Conservation (phyloP, 1,140 invertebrate genomes). For the Drosophila prosaltans region DNA sequence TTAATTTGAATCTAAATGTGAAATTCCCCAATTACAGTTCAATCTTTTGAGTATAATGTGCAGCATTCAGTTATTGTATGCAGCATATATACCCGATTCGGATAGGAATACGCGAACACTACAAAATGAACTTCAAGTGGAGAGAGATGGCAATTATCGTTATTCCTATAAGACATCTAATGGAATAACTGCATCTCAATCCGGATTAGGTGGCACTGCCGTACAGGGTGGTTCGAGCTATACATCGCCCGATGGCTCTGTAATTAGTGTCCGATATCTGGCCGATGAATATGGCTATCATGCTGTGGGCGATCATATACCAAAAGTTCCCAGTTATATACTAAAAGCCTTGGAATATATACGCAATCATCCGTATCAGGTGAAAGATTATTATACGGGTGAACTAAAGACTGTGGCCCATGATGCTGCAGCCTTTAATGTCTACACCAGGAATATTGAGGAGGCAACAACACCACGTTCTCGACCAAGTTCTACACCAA, state of each 20-base stretch:
- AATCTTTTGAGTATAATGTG: constrained; percentile 34
- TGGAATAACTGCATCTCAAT: constrained; percentile 85
- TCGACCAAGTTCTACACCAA: constrained; percentile 54
- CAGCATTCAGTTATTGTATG: constrained; percentile 35
- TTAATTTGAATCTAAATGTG: constrained; percentile 6
- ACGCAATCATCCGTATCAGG: constrained; percentile 82
- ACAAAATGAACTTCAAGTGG: constrained; percentile 66
- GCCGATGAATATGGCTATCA: constrained; percentile 86
- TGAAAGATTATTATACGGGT: constrained; percentile 70
- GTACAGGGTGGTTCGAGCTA: constrained; percentile 67
- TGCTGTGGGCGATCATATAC: constrained; percentile 84
- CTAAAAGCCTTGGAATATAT: constrained; percentile 84
- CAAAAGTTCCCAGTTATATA: constrained; percentile 80
- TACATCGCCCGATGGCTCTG: constrained; percentile 82
- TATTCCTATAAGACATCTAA: constrained; percentile 86
- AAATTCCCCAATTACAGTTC: constrained; percentile 33
- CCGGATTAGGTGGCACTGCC: constrained; percentile 78
- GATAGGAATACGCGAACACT: constrained; percentile 63
- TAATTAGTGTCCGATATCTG: constrained; percentile 84
- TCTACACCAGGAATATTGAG: constrained; percentile 58
- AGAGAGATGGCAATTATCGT: constrained; percentile 84
- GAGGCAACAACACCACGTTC: constrained; percentile 49
- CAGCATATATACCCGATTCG: constrained; percentile 61
- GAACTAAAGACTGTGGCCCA: constrained; percentile 65
- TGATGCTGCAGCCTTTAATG: constrained; percentile 69